phyloP scores from a whole-genome alignment of 2,113 vertebrate species.

The Seriola dumerili region DNA sequence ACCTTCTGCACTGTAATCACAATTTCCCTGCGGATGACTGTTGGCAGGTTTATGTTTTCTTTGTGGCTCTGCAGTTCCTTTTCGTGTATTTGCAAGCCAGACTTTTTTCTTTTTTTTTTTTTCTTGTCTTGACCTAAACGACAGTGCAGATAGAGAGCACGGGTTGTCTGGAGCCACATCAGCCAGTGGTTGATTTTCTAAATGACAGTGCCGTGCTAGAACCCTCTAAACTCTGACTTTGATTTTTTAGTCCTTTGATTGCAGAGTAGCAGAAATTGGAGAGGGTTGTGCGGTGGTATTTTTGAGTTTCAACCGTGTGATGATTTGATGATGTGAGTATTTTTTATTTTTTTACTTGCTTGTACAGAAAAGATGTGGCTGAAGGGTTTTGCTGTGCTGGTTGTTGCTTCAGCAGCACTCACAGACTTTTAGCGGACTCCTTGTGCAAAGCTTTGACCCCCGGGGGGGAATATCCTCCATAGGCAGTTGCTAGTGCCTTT shows the following conservation, averaged over 20 bases:
- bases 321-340: slow-evolving; percentile 19
- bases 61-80: slow-evolving; percentile 31
- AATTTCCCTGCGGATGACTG: slow-evolving; percentile 24
- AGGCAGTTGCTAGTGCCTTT: slow-evolving; percentile 36
- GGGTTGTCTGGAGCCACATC: slow-evolving; percentile 62
- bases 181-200: slow-evolving; percentile 55
- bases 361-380: slow-evolving; percentile 10
- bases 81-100: slow-evolving; percentile 31
- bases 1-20: slow-evolving; percentile 45
- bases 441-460: neutral
- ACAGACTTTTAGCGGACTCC: slow-evolving; percentile 2
- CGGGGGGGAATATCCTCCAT: slow-evolving; percentile 18
- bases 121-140: slow-evolving; percentile 7
- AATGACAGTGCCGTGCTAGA: slow-evolving; percentile 45
- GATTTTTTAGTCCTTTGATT: slow-evolving; percentile 68
- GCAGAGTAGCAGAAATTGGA: slow-evolving; percentile 53
- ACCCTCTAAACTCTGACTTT: slow-evolving; percentile 59
- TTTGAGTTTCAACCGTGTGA: slow-evolving; percentile 34
- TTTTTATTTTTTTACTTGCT: neutral
- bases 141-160: slow-evolving; percentile 17
- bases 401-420: neutral
- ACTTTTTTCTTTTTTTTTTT: neutral
- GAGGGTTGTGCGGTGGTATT: slow-evolving; percentile 34
- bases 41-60: slow-evolving; percentile 43
- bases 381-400: neutral